Conservation (phyloP, 2,113 vertebrate genomes). For the Saccopteryx bilineata region DNA sequence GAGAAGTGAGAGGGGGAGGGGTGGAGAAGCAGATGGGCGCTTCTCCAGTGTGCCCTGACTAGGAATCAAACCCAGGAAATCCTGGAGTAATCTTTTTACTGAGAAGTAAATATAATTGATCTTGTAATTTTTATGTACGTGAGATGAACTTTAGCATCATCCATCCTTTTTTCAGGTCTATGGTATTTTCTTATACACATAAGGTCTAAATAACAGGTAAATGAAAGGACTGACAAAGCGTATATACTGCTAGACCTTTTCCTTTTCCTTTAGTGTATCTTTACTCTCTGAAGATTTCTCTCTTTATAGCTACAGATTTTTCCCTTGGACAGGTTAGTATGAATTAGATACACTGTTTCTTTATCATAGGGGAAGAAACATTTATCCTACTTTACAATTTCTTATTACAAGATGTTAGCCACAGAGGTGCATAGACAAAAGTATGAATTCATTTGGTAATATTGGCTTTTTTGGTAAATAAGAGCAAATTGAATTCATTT, state of each 20-base stretch:
- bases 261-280: neutral
- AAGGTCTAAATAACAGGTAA: neutral
- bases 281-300: neutral
- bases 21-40: too few species aligned
- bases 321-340: neutral
- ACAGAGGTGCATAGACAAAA: neutral
- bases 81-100: neutral
- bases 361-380: neutral
- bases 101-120: neutral
- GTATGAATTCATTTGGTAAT: neutral
- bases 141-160: neutral
- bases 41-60: too few species aligned
- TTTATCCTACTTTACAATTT: neutral
- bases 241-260: neutral
- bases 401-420: neutral
- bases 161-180: neutral
- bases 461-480: neutral
- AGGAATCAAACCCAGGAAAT: too few species aligned
- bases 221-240: neutral
- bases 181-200: slow-evolving; percentile 4
- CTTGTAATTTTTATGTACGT: neutral
- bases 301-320: neutral
- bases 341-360: neutral
- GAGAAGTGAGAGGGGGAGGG: too few species aligned
- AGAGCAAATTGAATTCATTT: neutral